phyloP scores from a whole-genome alignment of 2,888 invertebrate genomes.

The Orthosia gothica region DNA sequence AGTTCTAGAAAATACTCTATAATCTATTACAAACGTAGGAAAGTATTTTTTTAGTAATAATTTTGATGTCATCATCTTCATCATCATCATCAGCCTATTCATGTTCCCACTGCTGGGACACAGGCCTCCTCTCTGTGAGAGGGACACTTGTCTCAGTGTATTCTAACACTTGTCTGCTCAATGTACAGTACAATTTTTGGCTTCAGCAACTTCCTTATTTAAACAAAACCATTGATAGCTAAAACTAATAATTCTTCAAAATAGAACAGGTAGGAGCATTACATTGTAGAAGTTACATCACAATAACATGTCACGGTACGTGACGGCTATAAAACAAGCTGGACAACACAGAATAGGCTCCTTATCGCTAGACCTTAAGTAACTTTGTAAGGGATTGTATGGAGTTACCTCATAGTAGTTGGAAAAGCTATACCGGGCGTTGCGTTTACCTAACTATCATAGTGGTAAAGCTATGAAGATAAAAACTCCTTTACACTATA shows the following conservation, averaged over 20 bases:
- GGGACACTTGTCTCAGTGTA: too few relatives aligned
- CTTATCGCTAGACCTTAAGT: background rate
- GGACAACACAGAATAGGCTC: slow-evolving; percentile 21
- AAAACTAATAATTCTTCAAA: background rate
- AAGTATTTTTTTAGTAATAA: too few relatives aligned
- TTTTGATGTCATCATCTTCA: too few relatives aligned
- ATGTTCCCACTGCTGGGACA: too few relatives aligned
- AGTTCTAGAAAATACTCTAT: too few relatives aligned
- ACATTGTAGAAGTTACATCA: slow-evolving; percentile 53
- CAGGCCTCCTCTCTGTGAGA: too few relatives aligned
- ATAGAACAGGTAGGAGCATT: background rate
- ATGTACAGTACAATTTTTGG: too few relatives aligned
- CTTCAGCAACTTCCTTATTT: too few relatives aligned
- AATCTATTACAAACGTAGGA: too few relatives aligned
- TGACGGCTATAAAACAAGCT: slow-evolving; percentile 12
- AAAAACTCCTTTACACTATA: background rate
- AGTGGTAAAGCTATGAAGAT: background rate
- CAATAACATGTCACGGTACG: slow-evolving; percentile 12
- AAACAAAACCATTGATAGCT: background rate
- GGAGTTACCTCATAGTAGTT: slow-evolving; percentile 4
- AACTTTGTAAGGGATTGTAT: slow-evolving; percentile 42
- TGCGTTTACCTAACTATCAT: background rate
- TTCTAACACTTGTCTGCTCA: too few relatives aligned
- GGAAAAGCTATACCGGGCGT: slow-evolving; percentile 1
- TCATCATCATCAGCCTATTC: too few relatives aligned